A percentile compares a stretch with the other conserved stretches of the same genome.
These are phyloP conservation scores for Pterocles gutturalis DNA, from an alignment of 2,113 vertebrate species.

Conservation along the genomic window DNA sequence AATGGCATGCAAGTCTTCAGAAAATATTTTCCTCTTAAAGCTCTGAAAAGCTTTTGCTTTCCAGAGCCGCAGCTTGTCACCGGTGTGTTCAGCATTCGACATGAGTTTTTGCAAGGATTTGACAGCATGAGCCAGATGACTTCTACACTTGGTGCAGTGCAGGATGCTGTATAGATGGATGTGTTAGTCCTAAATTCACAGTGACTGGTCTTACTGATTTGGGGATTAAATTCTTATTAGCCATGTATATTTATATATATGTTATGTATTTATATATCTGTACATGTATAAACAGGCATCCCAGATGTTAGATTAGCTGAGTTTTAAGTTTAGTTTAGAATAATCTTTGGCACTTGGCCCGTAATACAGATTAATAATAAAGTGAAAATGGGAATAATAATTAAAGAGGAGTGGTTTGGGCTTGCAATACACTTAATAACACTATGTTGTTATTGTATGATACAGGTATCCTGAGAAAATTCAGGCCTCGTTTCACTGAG, in stretches of 20 bases:
- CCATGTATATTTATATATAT: background rate
- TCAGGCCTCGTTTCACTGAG: slow-evolving; percentile 80
- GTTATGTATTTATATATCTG: too few relatives aligned
- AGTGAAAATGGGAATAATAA: background rate
- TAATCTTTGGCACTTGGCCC: background rate
- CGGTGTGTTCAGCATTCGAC: background rate
- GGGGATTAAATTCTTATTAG: background rate
- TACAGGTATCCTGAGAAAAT: slow-evolving; percentile 90
- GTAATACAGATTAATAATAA: background rate
- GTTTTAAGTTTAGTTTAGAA: background rate
- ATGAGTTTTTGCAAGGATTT: background rate
- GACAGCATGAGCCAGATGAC: fast-evolving
- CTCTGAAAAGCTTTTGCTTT: background rate
- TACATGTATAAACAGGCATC: background rate
- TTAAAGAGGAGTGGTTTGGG: background rate
- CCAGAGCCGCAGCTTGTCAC: background rate
- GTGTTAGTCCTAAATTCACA: background rate
- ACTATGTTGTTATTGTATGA: background rate
- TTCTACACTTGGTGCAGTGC: fast-evolving
- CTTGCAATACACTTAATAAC: background rate
- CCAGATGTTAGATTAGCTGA: background rate
- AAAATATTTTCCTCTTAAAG: too few relatives aligned
- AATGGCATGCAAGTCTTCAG: background rate
- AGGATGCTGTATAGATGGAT: background rate
- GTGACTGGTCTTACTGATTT: too few relatives aligned